Percentiles rank a stretch among this genome's conserved stretches.
These are phyloP conservation scores for Trissolcus brochymenae DNA, from an alignment of 2,888 invertebrate genomes.

Conservation along the genomic window DNA sequence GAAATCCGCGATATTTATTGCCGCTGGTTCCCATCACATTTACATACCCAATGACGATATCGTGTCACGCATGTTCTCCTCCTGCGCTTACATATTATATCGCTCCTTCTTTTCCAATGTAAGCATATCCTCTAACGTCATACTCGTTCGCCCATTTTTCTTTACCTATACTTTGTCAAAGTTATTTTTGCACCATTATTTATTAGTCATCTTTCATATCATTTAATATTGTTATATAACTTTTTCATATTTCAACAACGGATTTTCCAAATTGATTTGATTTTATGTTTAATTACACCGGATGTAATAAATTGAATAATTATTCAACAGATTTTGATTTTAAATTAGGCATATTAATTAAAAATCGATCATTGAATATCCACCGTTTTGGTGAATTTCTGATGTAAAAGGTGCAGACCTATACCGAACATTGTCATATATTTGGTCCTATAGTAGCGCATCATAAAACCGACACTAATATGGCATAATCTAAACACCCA, in stretches of 20 bases:
- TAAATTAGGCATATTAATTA: too few relatives aligned
- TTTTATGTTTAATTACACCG: not conserved
- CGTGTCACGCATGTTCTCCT: conserved; percentile 57
- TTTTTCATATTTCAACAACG: too few relatives aligned
- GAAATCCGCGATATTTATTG: conserved; percentile 68
- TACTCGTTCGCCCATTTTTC: conserved; percentile 36
- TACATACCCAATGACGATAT: conserved; percentile 71
- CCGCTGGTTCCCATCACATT: conserved; percentile 72
- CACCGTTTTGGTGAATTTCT: too few relatives aligned
- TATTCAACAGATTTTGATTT: too few relatives aligned
- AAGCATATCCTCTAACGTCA: conserved; percentile 30
- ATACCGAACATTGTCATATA: conserved; percentile 18
- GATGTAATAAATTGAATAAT: not conserved
- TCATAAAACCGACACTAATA: conserved; percentile 73
- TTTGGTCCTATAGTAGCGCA: conserved; percentile 64
- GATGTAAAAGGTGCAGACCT: too few relatives aligned
- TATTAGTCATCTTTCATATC: too few relatives aligned
- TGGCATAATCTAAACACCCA: conserved; percentile 71
- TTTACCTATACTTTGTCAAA: conserved; percentile 20
- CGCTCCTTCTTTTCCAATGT: conserved; percentile 36
- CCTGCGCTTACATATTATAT: conserved; percentile 49
- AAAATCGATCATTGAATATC: too few relatives aligned
- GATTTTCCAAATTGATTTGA: too few relatives aligned
- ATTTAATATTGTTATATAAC: too few relatives aligned
- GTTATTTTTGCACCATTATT: too few relatives aligned